Conservation (phyloP, 1,140 invertebrate species). For the Varroa destructor region DNA sequence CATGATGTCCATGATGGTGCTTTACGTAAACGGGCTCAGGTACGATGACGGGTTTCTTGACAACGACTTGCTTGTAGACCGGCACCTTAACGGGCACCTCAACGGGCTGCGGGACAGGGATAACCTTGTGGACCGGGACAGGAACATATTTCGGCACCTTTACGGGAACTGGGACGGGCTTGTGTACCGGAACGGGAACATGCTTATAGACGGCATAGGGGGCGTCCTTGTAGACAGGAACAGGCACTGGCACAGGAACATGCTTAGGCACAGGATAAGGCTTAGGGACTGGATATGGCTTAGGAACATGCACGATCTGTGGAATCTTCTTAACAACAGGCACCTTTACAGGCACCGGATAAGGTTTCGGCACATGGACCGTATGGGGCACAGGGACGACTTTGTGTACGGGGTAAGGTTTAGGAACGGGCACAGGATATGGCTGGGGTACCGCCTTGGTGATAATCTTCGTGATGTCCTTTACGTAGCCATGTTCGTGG, state of each 20-base stretch:
- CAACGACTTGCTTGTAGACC: conserved; percentile 21
- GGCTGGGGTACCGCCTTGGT: conserved; percentile 17
- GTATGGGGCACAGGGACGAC: conserved; percentile 18
- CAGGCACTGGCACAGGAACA: conserved; percentile 2
- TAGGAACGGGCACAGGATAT: conserved; percentile 17
- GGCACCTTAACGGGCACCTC: conserved; percentile 25
- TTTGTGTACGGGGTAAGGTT: conserved; percentile 24
- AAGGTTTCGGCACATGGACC: conserved; percentile 16
- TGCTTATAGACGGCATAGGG: conserved; percentile 24
- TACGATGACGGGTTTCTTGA: conserved; percentile 25
- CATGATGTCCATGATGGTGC: conserved; percentile 9
- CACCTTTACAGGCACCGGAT: conserved; percentile 19
- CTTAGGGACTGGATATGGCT: conserved; percentile 24
- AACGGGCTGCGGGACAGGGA: conserved; percentile 19
- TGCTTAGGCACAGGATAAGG: conserved; percentile 12
- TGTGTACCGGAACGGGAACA: conserved; percentile 20
- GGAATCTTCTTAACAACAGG: conserved; percentile 23
- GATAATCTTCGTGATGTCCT: conserved; percentile 28
- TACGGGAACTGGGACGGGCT: conserved; percentile 8
- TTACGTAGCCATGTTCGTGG: conserved; percentile 24
- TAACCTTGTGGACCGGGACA: conserved; percentile 21
- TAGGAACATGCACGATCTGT: conserved; percentile 22
- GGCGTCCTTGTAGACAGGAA: conserved; percentile 26
- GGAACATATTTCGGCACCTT: conserved; percentile 19
- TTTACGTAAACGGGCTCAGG: conserved; percentile 24